Evolutionary conservation across 2,888 invertebrate species (phyloP).

Genomic region (Eurois occulta): DNA sequence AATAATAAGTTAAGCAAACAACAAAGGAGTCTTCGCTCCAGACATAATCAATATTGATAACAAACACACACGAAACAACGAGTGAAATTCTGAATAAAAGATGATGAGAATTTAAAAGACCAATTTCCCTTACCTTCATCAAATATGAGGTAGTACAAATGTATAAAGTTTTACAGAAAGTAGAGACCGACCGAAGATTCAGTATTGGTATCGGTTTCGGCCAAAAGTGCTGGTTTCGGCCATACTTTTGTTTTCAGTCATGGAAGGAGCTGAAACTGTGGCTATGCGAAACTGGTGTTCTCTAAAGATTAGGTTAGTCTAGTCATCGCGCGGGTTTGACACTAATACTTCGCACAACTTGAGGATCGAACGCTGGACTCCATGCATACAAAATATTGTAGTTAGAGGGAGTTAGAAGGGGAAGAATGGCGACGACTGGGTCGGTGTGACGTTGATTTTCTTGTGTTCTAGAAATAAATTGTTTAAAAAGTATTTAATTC

Average conservation of each 20-base stretch:
- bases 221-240: slow-evolving; percentile 2
- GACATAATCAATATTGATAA: slow-evolving; percentile 46
- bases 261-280: background rate
- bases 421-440: no score
- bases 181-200: background rate
- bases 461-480: no score
- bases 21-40: slow-evolving; percentile 1
- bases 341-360: background rate
- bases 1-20: slow-evolving; percentile 7
- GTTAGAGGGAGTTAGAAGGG: no score
- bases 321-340: background rate
- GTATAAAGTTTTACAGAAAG: slow-evolving; percentile 29
- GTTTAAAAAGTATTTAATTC: no score
- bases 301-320: background rate
- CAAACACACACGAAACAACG: slow-evolving; percentile 35
- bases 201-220: background rate
- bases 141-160: slow-evolving; percentile 53
- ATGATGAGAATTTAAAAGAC: slow-evolving; percentile 59
- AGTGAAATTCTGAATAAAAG: slow-evolving; percentile 41
- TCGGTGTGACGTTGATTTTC: no score
- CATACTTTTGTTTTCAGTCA: background rate
- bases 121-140: slow-evolving; percentile 63
- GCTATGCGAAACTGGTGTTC: background rate
- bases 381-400: no score
- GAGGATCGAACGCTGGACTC: background rate